phyloP scores from a whole-genome alignment of 2,888 invertebrate genomes.

The Taenaris catops region DNA sequence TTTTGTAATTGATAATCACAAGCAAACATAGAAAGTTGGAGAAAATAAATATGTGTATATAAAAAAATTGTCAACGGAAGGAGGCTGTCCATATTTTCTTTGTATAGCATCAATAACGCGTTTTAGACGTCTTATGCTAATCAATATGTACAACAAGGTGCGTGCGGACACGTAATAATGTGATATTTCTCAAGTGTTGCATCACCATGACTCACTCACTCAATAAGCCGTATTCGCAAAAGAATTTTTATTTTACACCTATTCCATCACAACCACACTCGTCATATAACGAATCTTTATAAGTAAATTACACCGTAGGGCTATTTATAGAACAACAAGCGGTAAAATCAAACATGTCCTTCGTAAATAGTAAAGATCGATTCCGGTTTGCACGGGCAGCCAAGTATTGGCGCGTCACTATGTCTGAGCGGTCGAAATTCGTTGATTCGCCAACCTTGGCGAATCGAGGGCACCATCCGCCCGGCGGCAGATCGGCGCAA shows the following conservation, averaged over 20 bases:
- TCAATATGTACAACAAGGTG: constrained; percentile 46
- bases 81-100: constrained; percentile 34
- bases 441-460: constrained; percentile 71
- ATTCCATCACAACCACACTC: constrained; percentile 1
- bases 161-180: constrained; percentile 43
- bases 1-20: constrained; percentile 33
- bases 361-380: constrained; percentile 7
- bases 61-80: constrained; percentile 40
- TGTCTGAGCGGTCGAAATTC: constrained; percentile 57
- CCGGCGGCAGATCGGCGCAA: constrained; percentile 45
- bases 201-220: constrained; percentile 43
- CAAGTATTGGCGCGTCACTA: constrained; percentile 49
- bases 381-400: constrained; percentile 9
- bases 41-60: too few relatives aligned
- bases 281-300: too few relatives aligned
- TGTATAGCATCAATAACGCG: constrained; percentile 27
- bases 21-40: constrained; percentile 26
- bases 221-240: constrained; percentile 10
- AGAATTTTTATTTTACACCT: constrained; percentile 9
- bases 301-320: too few relatives aligned
- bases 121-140: constrained; percentile 58
- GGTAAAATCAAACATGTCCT: background rate
- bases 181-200: constrained; percentile 45
- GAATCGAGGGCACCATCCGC: constrained; percentile 59
- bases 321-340: background rate